A percentile compares a stretch with the other conserved stretches of the same genome.
Evolutionary conservation across 2,888 invertebrate genomes (phyloP).

Genomic region (Epirrhoe tristata): DNA sequence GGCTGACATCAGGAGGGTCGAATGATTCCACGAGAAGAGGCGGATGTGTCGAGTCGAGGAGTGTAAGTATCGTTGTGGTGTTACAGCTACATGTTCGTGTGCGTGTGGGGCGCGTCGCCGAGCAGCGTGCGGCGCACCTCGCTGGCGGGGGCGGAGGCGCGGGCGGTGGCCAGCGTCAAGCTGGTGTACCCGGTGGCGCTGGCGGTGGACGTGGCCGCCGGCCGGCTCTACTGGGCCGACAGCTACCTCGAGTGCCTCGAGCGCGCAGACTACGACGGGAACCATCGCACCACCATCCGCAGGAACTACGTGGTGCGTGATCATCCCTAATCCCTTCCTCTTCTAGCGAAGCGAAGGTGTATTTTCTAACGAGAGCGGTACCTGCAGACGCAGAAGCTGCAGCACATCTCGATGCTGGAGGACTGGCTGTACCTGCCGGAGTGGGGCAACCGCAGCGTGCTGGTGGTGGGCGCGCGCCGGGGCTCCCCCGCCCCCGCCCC

Average conservation of each 20-base stretch:
- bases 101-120: slow-evolving; percentile 89
- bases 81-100: slow-evolving; percentile 88
- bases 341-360: background rate
- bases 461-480: slow-evolving; percentile 69
- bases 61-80: too few species aligned
- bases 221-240: slow-evolving; percentile 92
- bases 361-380: too few species aligned
- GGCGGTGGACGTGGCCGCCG: slow-evolving; percentile 89
- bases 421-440: slow-evolving; percentile 90
- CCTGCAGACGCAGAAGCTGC: slow-evolving; percentile 86
- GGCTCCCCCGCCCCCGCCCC: background rate
- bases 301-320: slow-evolving; percentile 79
- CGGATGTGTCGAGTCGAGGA: too few species aligned
- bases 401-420: slow-evolving; percentile 90
- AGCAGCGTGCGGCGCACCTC: slow-evolving; percentile 87
- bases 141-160: slow-evolving; percentile 86
- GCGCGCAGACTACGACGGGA: slow-evolving; percentile 91
- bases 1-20: too few species aligned
- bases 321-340: background rate
- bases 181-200: slow-evolving; percentile 92
- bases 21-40: too few species aligned
- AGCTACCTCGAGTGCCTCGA: slow-evolving; percentile 92
- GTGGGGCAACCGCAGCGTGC: slow-evolving; percentile 88
- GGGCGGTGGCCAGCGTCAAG: slow-evolving; percentile 87
- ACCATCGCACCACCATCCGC: slow-evolving; percentile 86